Conservation (phyloP, 2,888 invertebrate species). For the Seira musarum region DNA sequence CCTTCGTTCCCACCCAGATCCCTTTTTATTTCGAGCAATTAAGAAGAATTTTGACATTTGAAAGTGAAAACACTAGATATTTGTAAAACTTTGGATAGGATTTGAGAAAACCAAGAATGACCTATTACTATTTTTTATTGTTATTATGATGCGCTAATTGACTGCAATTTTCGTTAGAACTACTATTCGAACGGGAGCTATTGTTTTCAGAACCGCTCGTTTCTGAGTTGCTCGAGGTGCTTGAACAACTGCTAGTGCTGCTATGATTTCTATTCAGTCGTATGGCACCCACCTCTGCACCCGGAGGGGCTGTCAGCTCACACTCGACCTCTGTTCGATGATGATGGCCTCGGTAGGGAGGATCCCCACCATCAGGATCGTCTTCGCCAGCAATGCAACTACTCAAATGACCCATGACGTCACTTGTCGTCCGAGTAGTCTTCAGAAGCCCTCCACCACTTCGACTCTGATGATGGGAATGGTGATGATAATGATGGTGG, state of each 20-base stretch:
- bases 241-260: slow-evolving; percentile 59
- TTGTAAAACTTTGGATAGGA: not conserved
- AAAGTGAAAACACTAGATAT: not conserved
- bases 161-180: slow-evolving; percentile 57
- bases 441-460: slow-evolving; percentile 31
- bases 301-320: slow-evolving; percentile 9
- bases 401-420: slow-evolving; percentile 43
- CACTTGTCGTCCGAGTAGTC: slow-evolving; percentile 53
- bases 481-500: slow-evolving; percentile 13
- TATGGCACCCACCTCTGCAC: slow-evolving; percentile 20
- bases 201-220: slow-evolving; percentile 51
- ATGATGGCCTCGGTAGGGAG: slow-evolving; percentile 1
- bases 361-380: slow-evolving; percentile 34
- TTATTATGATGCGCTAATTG: slow-evolving; percentile 51
- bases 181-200: slow-evolving; percentile 55
- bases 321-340: not conserved
- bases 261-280: slow-evolving; percentile 59
- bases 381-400: slow-evolving; percentile 51
- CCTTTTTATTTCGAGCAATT: too few relatives aligned
- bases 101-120: slow-evolving; percentile 14
- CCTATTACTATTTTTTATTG: slow-evolving; percentile 49
- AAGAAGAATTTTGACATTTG: not conserved
- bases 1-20: not conserved
- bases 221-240: slow-evolving; percentile 46
- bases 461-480: slow-evolving; percentile 26